A percentile compares a stretch with the other conserved stretches of the same genome.
These are phyloP conservation scores for Leptopilina boulardi DNA, from an alignment of 1,140 invertebrate species.

Conservation along the genomic window DNA sequence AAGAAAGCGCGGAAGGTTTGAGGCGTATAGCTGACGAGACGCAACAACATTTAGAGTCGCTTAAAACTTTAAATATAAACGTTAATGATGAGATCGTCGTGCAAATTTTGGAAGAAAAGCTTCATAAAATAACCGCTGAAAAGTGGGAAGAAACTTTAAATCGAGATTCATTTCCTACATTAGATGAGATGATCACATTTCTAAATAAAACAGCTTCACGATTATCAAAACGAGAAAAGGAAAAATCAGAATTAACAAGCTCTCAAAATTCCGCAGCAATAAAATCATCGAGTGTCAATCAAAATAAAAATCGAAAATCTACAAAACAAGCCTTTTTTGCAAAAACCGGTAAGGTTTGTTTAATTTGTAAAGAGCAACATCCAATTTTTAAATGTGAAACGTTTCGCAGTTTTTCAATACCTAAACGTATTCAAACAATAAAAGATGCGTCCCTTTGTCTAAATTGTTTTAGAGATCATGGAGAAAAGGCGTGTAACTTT, in stretches of 20 bases:
- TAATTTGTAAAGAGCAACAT: constrained; percentile 9
- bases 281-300: background rate
- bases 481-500: constrained; percentile 32
- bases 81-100: constrained; percentile 31
- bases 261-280: background rate
- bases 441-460: background rate
- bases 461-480: background rate
- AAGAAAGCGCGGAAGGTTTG: constrained; percentile 33
- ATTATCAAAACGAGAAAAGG: background rate
- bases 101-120: constrained; percentile 38
- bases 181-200: background rate
- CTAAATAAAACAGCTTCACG: constrained; percentile 33
- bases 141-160: constrained; percentile 44
- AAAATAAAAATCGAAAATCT: too few relatives aligned
- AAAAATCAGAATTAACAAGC: too few relatives aligned
- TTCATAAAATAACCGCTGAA: constrained; percentile 26
- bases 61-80: constrained; percentile 21
- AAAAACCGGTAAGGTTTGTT: background rate
- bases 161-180: background rate
- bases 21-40: constrained; percentile 38
- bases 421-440: background rate
- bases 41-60: too few relatives aligned
- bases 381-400: constrained; percentile 3
- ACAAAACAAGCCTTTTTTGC: background rate
- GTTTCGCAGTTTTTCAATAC: background rate